phyloP scores from a whole-genome alignment of 2,797 vertebrate genomes.

The Luscinia luscinia region DNA sequence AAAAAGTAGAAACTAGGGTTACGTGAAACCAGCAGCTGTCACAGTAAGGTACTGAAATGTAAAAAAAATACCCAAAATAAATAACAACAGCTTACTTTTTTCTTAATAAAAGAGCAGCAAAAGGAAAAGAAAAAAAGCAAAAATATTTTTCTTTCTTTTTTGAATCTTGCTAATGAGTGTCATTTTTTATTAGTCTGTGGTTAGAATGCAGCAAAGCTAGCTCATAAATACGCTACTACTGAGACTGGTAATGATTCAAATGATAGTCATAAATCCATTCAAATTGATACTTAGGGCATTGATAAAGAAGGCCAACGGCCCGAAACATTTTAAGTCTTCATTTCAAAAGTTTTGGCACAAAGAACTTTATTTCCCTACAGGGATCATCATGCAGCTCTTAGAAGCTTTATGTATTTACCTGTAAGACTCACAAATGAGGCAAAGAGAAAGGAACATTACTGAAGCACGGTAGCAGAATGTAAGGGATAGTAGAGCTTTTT shows the following conservation, averaged over 20 bases:
- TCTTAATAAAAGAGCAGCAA: not conserved
- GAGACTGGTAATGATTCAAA: not conserved
- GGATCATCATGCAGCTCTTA: not conserved
- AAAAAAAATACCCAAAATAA: not conserved
- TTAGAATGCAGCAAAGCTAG: not conserved
- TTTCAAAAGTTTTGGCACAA: not conserved
- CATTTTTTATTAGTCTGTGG: not conserved
- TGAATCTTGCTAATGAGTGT: not conserved
- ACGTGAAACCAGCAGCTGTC: slow-evolving; percentile 63
- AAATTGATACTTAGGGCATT: slow-evolving; percentile 13
- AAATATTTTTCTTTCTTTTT: not conserved
- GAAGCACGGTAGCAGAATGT: not conserved
- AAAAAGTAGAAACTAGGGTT: slow-evolving; percentile 55
- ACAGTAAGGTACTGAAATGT: slow-evolving; percentile 6
- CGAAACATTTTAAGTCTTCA: slow-evolving; percentile 2
- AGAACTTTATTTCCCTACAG: not conserved
- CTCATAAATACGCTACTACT: not conserved
- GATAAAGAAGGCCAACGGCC: not conserved
- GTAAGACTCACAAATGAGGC: not conserved
- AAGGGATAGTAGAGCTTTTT: not conserved
- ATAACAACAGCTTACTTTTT: not conserved
- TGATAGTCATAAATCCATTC: not conserved
- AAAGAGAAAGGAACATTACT: not conserved
- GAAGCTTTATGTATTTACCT: not conserved
- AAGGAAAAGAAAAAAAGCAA: not conserved